A percentile compares a stretch with the other conserved stretches of the same genome.
These are phyloP conservation scores for Drusus annulatus DNA, from an alignment of 1,140 invertebrate species.

Conservation along the genomic window DNA sequence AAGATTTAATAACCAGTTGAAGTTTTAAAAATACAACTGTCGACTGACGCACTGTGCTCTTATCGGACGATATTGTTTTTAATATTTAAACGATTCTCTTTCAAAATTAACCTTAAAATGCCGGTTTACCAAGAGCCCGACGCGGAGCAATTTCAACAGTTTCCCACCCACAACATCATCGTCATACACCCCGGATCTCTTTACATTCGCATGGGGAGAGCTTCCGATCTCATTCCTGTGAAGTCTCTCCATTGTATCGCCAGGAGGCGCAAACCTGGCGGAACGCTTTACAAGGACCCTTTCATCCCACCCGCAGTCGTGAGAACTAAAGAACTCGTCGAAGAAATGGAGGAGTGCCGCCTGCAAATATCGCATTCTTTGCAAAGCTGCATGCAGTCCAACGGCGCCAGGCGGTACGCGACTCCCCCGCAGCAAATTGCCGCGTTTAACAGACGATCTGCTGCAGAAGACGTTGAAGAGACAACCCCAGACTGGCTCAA, in stretches of 20 bases:
- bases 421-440: conserved; percentile 91
- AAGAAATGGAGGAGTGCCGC: conserved; percentile 87
- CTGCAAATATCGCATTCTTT: conserved; percentile 87
- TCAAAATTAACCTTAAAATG: conserved; percentile 48
- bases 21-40: too few species aligned
- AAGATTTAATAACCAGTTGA: too few species aligned
- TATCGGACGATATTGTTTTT: too few species aligned
- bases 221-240: conserved; percentile 89
- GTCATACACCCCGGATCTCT: conserved; percentile 96
- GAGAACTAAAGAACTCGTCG: conserved; percentile 76
- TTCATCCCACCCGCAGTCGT: conserved; percentile 76
- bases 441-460: conserved; percentile 84
- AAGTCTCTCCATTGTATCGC: conserved; percentile 92
- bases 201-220: conserved; percentile 89
- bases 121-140: conserved; percentile 62
- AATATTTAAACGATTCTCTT: too few species aligned
- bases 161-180: conserved; percentile 85
- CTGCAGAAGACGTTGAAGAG: conserved; percentile 75
- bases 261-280: conserved; percentile 72
- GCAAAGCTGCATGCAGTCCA: conserved; percentile 87
- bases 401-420: conserved; percentile 84
- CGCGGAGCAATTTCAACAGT: conserved; percentile 73
- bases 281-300: conserved; percentile 75
- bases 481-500: conserved; percentile 75
- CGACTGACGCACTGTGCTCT: too few species aligned